A percentile compares a stretch with the other conserved stretches of the same genome.
These are phyloP conservation scores for Bellardia bayeri DNA, from an alignment of 2,888 invertebrate genomes.

Conservation along the genomic window DNA sequence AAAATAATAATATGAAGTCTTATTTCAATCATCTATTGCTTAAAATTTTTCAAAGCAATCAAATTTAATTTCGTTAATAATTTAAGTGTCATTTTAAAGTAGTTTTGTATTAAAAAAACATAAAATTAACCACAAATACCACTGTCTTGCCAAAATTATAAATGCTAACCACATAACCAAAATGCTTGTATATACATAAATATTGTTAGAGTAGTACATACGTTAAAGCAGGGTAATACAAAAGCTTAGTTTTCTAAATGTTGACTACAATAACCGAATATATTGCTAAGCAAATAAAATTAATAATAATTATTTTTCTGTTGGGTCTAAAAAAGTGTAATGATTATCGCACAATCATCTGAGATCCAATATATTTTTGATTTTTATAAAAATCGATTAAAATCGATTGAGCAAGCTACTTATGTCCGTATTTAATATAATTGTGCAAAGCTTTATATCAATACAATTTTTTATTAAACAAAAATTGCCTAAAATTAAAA, in stretches of 20 bases:
- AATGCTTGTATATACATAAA: not conserved
- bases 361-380: too few relatives aligned
- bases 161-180: constrained; percentile 22
- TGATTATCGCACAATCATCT: too few relatives aligned
- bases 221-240: not conserved
- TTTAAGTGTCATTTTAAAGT: not conserved
- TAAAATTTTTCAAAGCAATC: not conserved
- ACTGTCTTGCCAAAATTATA: constrained; percentile 35
- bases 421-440: too few relatives aligned
- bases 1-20: not conserved
- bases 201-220: not conserved
- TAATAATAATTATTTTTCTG: too few relatives aligned
- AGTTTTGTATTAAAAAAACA: not conserved
- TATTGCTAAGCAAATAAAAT: too few relatives aligned
- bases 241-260: not conserved
- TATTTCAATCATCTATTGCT: not conserved
- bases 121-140: not conserved
- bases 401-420: too few relatives aligned
- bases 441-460: too few relatives aligned
- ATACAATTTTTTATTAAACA: too few relatives aligned
- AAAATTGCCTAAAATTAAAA: too few relatives aligned
- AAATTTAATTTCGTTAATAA: not conserved
- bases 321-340: too few relatives aligned
- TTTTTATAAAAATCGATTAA: too few relatives aligned
- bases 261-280: too few relatives aligned